Percentiles rank a stretch among this genome's conserved stretches.
These are phyloP conservation scores for Genyomyrus donnyi DNA, from an alignment of 2,113 vertebrate genomes.

Conservation along the genomic window DNA sequence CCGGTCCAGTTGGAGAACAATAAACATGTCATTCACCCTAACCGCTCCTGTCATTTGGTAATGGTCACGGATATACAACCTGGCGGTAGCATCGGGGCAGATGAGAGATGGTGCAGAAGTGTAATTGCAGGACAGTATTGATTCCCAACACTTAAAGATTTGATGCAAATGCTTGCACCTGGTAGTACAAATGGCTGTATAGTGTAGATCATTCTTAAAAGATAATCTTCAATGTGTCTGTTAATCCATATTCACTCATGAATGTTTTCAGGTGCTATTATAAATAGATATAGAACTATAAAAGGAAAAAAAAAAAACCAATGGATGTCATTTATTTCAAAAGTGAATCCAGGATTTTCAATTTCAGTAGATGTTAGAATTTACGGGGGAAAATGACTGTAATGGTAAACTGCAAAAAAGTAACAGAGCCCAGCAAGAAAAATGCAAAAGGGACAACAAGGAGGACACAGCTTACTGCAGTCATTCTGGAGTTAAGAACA, in stretches of 20 bases:
- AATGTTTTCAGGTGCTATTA: background rate
- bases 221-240: background rate
- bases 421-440: background rate
- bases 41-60: conserved; percentile 60
- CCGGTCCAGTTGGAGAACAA: conserved; percentile 52
- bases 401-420: background rate
- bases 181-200: background rate
- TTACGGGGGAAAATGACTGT: background rate
- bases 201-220: background rate
- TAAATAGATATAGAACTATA: background rate
- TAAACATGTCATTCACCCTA: conserved; percentile 65
- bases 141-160: conserved; percentile 17
- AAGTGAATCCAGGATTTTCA: background rate
- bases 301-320: background rate
- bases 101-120: background rate
- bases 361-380: background rate
- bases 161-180: background rate
- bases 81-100: conserved; percentile 40
- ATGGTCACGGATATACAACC: conserved; percentile 57
- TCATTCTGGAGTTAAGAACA: background rate
- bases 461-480: background rate
- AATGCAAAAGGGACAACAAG: background rate
- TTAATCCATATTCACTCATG: background rate
- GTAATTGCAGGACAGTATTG: background rate
- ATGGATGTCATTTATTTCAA: background rate